A percentile compares a stretch with the other conserved stretches of the same genome.
These are phyloP conservation scores for Labrus mixtus DNA, from an alignment of 2,113 vertebrate genomes.

Conservation along the genomic window DNA sequence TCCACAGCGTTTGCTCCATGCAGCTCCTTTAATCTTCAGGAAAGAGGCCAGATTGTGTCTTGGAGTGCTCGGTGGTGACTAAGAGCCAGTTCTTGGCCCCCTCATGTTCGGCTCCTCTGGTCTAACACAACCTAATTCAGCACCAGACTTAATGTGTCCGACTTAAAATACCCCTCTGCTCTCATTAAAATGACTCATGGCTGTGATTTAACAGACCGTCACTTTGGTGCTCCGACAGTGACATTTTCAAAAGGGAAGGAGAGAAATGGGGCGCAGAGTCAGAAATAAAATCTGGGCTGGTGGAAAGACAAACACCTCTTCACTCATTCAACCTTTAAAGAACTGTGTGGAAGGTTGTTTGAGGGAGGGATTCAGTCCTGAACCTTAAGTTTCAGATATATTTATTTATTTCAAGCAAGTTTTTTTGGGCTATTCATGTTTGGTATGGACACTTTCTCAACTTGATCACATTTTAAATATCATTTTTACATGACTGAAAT, in stretches of 20 bases:
- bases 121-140: slow-evolving; percentile 31
- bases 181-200: slow-evolving; percentile 55
- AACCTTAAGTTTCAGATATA: background rate
- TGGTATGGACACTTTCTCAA: no score
- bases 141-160: slow-evolving; percentile 35
- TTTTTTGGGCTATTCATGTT: no score
- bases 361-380: background rate
- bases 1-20: slow-evolving; percentile 8
- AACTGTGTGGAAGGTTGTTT: background rate
- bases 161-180: slow-evolving; percentile 52
- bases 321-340: slow-evolving; percentile 5
- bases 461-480: no score
- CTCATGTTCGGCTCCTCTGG: slow-evolving; percentile 3
- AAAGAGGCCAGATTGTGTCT: slow-evolving; percentile 13
- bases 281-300: slow-evolving; percentile 33
- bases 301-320: background rate
- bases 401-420: no score
- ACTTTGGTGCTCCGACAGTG: slow-evolving; percentile 52
- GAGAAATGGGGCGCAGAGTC: slow-evolving; percentile 12
- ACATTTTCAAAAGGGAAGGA: slow-evolving; percentile 54
- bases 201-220: slow-evolving; percentile 42
- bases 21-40: slow-evolving; percentile 19
- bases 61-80: slow-evolving; percentile 15
- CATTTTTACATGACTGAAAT: no score
- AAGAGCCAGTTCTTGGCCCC: background rate